Base-by-base conservation (phyloP, 2,888 invertebrate species). In the Lamproptera curius region DNA sequence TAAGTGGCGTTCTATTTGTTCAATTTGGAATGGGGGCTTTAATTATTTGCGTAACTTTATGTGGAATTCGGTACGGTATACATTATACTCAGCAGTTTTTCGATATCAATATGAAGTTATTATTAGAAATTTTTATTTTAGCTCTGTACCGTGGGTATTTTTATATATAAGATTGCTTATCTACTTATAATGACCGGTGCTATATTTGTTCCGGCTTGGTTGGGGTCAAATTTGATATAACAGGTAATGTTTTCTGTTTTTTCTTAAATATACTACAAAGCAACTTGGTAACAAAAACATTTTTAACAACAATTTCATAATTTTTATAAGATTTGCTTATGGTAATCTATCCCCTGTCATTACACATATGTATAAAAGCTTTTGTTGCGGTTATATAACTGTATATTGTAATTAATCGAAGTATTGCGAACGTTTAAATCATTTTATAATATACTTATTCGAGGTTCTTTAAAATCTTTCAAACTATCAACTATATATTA, bases 31-130 rank as follows among this genome's bases (percentile, higher is more conserved):
- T 76, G 46, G 69, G 72, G 1, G 67, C 83, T 1, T 47, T 65
- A 9, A 73, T 74, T 9, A 76, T 83, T 36, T 83, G 83, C 47
- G 74, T 76, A 2, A 63, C 71, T 1, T 57, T 80, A 58, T 72
- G 63, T 42, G 71, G 70, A 17, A 53, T 84, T 6, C 41, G 71
- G 39, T 53, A 62, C 16, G 2, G 4, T 16, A 17, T 13, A 20
- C 1, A 16, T 10, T 20, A 13, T 14, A 16, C 11, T 31, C 9
- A 3, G 11, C 78, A 65, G 83, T 82, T 61, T 10, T 11, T 37
- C 16, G 2, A 11, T 16, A 17, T 13, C 14, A 2, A 14, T 36
- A 16, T 16, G 3, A 23, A 16, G 3, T 13, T n/a, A 20, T 26
- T 16, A 20, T 2, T 16, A 16, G 3, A 9, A 8, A 20, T 16